Percentiles rank a stretch among this genome's conserved stretches.
phyloP scores from a whole-genome alignment of 2,888 invertebrate genomes.

The Leptopilina drosophilae region DNA sequence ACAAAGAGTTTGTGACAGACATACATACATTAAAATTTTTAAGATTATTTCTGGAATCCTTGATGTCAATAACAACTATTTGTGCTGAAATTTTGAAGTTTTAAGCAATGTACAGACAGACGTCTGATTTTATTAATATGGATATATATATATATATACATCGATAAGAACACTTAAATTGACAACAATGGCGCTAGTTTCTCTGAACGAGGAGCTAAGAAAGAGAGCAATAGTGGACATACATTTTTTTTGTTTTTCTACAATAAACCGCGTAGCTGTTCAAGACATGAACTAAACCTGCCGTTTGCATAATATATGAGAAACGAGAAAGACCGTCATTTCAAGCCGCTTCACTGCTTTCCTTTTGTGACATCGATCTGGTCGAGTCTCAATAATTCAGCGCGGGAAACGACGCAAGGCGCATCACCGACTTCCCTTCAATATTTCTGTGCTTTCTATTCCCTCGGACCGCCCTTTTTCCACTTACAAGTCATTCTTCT shows the following conservation, averaged over 20 bases:
- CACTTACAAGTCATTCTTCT: slow-evolving; percentile 57
- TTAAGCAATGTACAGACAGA: too few species aligned
- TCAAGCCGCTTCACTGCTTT: slow-evolving; percentile 73
- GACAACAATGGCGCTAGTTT: too few species aligned
- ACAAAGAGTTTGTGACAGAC: too few species aligned
- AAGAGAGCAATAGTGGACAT: slow-evolving; percentile 45
- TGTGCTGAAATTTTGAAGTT: too few species aligned
- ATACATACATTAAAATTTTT: too few species aligned
- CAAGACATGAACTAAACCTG: slow-evolving; percentile 68
- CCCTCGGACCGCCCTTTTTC: slow-evolving; percentile 52
- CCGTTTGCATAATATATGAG: slow-evolving; percentile 74
- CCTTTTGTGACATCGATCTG: slow-evolving; percentile 76
- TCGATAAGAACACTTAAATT: too few species aligned
- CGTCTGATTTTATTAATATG: too few species aligned
- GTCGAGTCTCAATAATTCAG: slow-evolving; percentile 75
- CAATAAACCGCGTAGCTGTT: slow-evolving; percentile 63
- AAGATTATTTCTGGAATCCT: too few species aligned
- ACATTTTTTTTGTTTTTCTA: slow-evolving; percentile 58
- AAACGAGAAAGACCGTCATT: slow-evolving; percentile 75
- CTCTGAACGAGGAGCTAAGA: background rate
- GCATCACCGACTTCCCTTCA: slow-evolving; percentile 56
- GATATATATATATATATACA: too few species aligned
- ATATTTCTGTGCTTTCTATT: slow-evolving; percentile 5
- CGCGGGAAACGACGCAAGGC: slow-evolving; percentile 74
- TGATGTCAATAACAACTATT: too few species aligned